Percentiles rank a stretch among this genome's conserved stretches.
These are phyloP conservation scores for Agrochola litura DNA, from an alignment of 2,888 invertebrate genomes.

Conservation along the genomic window DNA sequence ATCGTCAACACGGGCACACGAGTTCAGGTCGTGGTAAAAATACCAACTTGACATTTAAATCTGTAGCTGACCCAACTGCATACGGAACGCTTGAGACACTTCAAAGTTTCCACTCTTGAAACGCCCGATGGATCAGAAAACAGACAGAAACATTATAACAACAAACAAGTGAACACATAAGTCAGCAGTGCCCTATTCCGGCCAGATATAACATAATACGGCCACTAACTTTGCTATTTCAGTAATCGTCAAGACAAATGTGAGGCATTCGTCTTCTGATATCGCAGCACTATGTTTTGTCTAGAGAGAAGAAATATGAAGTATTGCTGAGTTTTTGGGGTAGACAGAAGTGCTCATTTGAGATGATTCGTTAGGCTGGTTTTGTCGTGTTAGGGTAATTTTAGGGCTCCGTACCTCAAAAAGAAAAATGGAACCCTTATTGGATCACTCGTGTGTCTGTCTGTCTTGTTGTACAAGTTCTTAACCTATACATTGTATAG, in stretches of 20 bases:
- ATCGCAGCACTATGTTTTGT: slow-evolving; percentile 62
- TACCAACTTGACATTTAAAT: background rate
- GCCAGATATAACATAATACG: slow-evolving; percentile 59
- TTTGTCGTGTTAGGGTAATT: background rate
- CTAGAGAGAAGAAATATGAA: slow-evolving; percentile 52
- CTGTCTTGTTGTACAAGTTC: no score
- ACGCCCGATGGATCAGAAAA: slow-evolving; percentile 7
- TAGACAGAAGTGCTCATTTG: slow-evolving; percentile 36
- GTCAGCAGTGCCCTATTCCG: slow-evolving; percentile 41
- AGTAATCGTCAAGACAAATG: slow-evolving; percentile 68
- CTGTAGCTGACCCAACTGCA: background rate
- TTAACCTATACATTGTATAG: no score
- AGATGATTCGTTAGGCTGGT: slow-evolving; percentile 7
- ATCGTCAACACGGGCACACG: no score
- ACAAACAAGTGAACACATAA: slow-evolving; percentile 56
- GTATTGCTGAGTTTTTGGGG: slow-evolving; percentile 45
- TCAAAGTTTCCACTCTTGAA: slow-evolving; percentile 1
- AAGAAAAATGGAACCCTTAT: no score
- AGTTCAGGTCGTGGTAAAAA: background rate
- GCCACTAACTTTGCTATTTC: slow-evolving; percentile 60
- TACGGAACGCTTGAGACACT: background rate
- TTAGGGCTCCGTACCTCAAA: no score
- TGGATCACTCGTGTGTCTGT: no score
- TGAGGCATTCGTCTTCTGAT: slow-evolving; percentile 56
- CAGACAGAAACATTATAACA: slow-evolving; percentile 32